Evolutionary conservation across 2,113 vertebrate genomes (phyloP).

Genomic region (Macrotus californicus): DNA sequence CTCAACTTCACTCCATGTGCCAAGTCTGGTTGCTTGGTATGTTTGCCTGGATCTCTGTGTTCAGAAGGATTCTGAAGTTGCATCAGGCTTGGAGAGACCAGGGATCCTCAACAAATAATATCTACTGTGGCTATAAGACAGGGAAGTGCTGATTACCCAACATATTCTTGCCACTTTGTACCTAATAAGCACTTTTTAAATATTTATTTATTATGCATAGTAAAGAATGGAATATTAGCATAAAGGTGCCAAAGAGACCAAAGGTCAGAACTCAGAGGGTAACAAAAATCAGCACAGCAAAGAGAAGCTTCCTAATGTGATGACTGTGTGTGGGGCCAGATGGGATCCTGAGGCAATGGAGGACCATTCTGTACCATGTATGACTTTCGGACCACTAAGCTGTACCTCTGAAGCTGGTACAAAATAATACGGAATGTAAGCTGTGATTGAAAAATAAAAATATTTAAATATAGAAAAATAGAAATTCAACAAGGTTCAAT

Average conservation of each 20-base stretch:
- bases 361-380: too few species aligned
- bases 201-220: not conserved
- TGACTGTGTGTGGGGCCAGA: not conserved
- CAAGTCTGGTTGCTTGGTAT: not conserved
- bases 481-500: not conserved
- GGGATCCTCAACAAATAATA: not conserved
- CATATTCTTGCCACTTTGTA: not conserved
- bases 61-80: not conserved
- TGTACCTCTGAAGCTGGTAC: not conserved
- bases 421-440: not conserved
- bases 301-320: not conserved
- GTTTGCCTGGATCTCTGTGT: not conserved
- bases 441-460: not conserved
- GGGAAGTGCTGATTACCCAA: not conserved
- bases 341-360: not conserved
- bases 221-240: not conserved
- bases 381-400: not conserved
- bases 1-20: not conserved
- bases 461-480: not conserved
- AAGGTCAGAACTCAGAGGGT: not conserved
- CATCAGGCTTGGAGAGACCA: not conserved
- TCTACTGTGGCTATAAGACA: not conserved
- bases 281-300: not conserved
- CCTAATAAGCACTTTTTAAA: not conserved
- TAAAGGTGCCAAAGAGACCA: not conserved